Evolutionary conservation across 2,888 invertebrate genomes (phyloP), one percentile per base, ranked within the genome.

Genomic region (Sarcophaga rosellei): DNA sequence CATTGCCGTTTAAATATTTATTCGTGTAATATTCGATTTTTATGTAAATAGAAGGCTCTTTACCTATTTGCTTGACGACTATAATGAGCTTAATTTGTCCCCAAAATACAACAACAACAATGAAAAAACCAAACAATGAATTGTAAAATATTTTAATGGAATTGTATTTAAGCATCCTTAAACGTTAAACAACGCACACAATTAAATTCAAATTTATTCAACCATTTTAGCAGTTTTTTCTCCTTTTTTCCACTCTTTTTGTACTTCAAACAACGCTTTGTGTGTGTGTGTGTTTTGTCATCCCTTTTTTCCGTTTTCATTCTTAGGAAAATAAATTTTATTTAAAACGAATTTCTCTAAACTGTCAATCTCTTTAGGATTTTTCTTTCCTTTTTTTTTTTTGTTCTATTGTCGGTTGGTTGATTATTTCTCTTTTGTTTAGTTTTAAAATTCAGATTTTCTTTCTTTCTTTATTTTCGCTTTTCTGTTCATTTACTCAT

Each of bases 281-380:
- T 53, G 53, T 17, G 12, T 53, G 12, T 53, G 17, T 53, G 12
- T 1, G 53, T 17, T 17, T 53, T 53, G 53, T 15, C 15, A 53
- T 53, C 17, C 17, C 15, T 53, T 17, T 53, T 17, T 15, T 15
- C 15, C 4, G 10, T 1, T 12, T 47, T 53, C 15, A 6, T 57
- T 72, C 78, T 44, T 5, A 8, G 2, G 25, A 6, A 72, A 66
- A 65, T 8, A 77, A 66, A 59, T 15, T 47, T 23, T 53, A 73
- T 62, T 78, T 68, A 35, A 57, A 69, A 69, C 44, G 57, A 69
- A 74, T 79, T 69, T 69, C 66, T 70, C n/a, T 61, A 47, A 53
- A 77, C 20, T 66, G 47, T 73, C 68, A 69, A 74, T 74, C 17
- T 66, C 17, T 45, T 57, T 61, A 47, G 3, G 8, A 44, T 45